Base-by-base conservation (phyloP, 2,888 invertebrate species). In the Spialia ferax region DNA sequence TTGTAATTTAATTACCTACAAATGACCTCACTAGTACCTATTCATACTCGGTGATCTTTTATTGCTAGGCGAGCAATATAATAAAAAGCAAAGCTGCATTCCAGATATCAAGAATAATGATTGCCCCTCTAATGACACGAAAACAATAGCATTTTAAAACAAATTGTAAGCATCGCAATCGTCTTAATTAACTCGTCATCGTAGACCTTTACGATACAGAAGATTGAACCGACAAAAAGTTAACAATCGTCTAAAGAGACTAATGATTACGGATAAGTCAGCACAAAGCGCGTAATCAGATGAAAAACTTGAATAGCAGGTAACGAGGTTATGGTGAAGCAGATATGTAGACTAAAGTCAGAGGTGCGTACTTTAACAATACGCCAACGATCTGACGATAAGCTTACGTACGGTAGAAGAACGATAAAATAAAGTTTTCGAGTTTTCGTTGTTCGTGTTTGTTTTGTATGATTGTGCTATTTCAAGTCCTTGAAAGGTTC, bases 161-260 rank as follows among this genome's bases (percentile, higher is more conserved):
- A 42, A n/a, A 42, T 42, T 42, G 15, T 42, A 15, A 15, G 42
- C 42, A 42, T n/a, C n/a, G 38, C 42, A 15, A 18, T 29, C 26
- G 18, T 38, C 45, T 42, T 56, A 63, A 48, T 56, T 56, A 63
- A 45, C 55, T 56, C 56, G 11, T 63, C 54, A 54, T 38, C 23
- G 26, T 42, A 48, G 11, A 22, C 45, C 45, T 48, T 63, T 20
- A 20, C 7, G 38, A 15, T 13, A 63, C 18, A 42, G 15, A 1
- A 5, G 15, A 42, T 13, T 23, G 29, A 55, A 45, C 29, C 20
- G 22, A 45, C 56, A 63, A 63, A 56, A 55, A 63, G 18, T 29
- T 42, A 56, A 63, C 45, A 63, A 55, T 63, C 45, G 35, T 55
- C 29, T n/a, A 63, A 55, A 23, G 13, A 42, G 45, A 55, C 29